Evolutionary conservation across 30 jellyfish, hydroid and myxozoan species (phyloP).

Genomic region (Chrysaora quinquecirrha): DNA sequence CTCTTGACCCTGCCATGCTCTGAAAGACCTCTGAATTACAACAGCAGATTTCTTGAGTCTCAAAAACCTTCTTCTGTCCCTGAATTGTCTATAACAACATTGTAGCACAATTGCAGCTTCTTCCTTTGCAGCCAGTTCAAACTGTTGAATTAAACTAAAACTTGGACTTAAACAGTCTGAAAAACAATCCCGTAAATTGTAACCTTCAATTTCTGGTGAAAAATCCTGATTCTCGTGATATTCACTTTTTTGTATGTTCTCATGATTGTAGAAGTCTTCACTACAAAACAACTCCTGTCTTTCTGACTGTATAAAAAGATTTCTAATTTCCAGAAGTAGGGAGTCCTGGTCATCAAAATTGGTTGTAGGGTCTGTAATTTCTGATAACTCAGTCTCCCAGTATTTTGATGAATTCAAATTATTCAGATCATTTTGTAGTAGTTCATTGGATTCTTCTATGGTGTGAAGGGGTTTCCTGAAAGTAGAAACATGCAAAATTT

Average conservation of each 20-base stretch:
- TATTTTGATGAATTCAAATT: background rate
- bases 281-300: background rate
- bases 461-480: slow-evolving; percentile 76
- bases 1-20: slow-evolving; percentile 22
- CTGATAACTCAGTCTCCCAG: background rate
- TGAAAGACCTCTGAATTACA: slow-evolving; percentile 37
- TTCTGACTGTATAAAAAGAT: background rate
- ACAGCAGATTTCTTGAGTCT: slow-evolving; percentile 30
- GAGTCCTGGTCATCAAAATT: background rate
- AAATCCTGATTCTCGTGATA: background rate
- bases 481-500: background rate
- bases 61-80: slow-evolving; percentile 37
- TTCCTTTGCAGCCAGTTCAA: slow-evolving; percentile 63
- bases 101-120: slow-evolving; percentile 70
- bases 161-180: slow-evolving; percentile 49
- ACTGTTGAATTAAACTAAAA: slow-evolving; percentile 60
- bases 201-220: background rate
- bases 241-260: background rate
- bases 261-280: background rate
- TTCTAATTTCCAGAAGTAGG: background rate
- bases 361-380: background rate
- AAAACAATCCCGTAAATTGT: background rate
- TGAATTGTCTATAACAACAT: slow-evolving; percentile 45
- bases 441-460: slow-evolving; percentile 58
- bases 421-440: slow-evolving; percentile 30